Conservation (phyloP, 2,888 invertebrate species). For the Cerceris ruficornis region DNA sequence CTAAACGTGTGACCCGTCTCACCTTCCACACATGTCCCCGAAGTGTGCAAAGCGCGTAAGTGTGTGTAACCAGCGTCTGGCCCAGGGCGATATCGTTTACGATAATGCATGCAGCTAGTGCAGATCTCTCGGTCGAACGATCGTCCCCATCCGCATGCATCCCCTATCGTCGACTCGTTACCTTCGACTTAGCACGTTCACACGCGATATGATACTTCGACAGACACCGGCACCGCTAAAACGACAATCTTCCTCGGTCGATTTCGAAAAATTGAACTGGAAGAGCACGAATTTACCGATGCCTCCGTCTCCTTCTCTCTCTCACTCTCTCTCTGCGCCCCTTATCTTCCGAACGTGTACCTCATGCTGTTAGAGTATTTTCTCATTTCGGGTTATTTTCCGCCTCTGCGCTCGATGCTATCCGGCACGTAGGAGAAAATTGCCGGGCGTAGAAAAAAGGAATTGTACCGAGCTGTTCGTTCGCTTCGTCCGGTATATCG, state of each 20-base stretch:
- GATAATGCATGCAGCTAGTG: constrained; percentile 67
- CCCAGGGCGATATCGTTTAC: constrained; percentile 63
- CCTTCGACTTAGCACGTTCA: constrained; percentile 65
- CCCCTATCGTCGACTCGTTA: constrained; percentile 62
- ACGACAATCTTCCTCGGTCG: constrained; percentile 40
- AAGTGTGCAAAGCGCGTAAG: constrained; percentile 11
- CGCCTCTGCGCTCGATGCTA: constrained; percentile 47
- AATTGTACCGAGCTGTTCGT: constrained; percentile 55
- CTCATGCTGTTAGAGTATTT: constrained; percentile 58
- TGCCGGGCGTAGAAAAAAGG: constrained; percentile 58
- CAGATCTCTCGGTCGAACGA: constrained; percentile 66
- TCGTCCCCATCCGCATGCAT: constrained; percentile 49
- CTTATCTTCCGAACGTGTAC: constrained; percentile 30
- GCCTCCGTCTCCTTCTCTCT: constrained; percentile 2
- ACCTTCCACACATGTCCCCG: constrained; percentile 18
- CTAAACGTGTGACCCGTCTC: constrained; percentile 24
- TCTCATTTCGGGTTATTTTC: constrained; percentile 56
- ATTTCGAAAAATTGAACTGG: constrained; percentile 56
- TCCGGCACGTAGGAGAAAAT: constrained; percentile 67
- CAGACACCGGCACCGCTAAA: constrained; percentile 20
- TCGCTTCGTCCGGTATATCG: constrained; percentile 66
- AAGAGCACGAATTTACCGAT: constrained; percentile 16
- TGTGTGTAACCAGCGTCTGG: constrained; percentile 57
- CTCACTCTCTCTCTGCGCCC: not conserved
- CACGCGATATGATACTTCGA: constrained; percentile 58